These are phyloP conservation scores for Conops quadrifasciatus DNA, from an alignment of 2,888 invertebrate genomes.

Conservation along the genomic window DNA sequence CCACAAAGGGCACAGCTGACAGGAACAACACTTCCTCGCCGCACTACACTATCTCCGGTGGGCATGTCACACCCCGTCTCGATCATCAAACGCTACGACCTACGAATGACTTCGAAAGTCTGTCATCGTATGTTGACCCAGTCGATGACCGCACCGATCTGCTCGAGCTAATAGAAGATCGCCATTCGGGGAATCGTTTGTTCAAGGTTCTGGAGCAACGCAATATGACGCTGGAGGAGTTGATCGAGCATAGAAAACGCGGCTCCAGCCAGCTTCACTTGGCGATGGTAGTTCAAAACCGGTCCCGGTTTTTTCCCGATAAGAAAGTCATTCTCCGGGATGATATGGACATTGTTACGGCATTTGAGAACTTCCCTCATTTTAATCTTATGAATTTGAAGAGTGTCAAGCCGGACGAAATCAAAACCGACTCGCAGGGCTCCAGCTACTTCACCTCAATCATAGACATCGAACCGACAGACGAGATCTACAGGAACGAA, in stretches of 20 bases:
- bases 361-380: constrained; percentile 70
- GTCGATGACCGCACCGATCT: constrained; percentile 69
- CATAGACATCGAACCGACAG: constrained; percentile 66
- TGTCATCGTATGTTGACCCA: constrained; percentile 49
- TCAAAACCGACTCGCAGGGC: constrained; percentile 67
- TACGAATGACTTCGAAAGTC: constrained; percentile 46
- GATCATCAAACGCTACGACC: constrained; percentile 41
- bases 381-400: constrained; percentile 63
- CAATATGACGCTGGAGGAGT: constrained; percentile 82
- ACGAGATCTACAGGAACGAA: constrained; percentile 64
- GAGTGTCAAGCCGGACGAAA: constrained; percentile 64
- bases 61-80: constrained; percentile 42
- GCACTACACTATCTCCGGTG: constrained; percentile 1
- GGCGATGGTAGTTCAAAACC: constrained; percentile 73
- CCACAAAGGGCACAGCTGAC: constrained; percentile 35
- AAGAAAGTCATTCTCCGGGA: constrained; percentile 66
- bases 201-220: constrained; percentile 76
- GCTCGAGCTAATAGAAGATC: constrained; percentile 74
- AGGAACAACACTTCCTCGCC: constrained; percentile 12
- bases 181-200: constrained; percentile 71
- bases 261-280: constrained; percentile 83
- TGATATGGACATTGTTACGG: constrained; percentile 71
- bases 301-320: constrained; percentile 66
- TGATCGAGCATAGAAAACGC: constrained; percentile 79
- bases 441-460: constrained; percentile 67